Evolutionary conservation across 2,797 vertebrate species (phyloP).

Genomic region (Pagetopsis macropterus): DNA sequence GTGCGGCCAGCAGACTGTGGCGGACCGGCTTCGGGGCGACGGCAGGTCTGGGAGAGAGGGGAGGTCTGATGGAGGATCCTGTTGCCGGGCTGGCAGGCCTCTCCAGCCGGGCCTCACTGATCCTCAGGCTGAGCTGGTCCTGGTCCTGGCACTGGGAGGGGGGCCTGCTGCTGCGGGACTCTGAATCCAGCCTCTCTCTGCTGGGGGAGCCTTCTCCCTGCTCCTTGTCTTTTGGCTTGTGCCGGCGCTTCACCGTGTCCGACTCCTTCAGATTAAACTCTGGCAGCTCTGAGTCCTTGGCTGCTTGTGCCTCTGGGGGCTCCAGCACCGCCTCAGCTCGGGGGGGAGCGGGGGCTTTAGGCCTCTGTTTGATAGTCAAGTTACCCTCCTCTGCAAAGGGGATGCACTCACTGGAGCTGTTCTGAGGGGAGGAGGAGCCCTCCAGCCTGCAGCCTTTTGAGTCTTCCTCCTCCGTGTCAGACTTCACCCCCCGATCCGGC

Average conservation of each 20-base stretch:
- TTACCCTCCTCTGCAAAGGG: constrained; percentile 97
- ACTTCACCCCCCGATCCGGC: constrained; percentile 68
- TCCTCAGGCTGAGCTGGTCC: constrained; percentile 50
- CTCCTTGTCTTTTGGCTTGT: constrained; percentile 90
- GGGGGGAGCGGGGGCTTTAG: constrained; percentile 84
- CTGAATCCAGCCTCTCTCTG: constrained; percentile 56
- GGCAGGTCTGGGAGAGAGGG: constrained; percentile 76
- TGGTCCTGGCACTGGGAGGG: constrained; percentile 50
- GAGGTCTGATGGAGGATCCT: constrained; percentile 64
- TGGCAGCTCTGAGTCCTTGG: constrained; percentile 67
- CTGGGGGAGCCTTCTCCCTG: constrained; percentile 66
- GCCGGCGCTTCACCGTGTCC: constrained; percentile 94
- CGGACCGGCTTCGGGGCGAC: constrained; percentile 75
- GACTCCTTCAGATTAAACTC: constrained; percentile 96
- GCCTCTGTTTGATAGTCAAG: constrained; percentile 96
- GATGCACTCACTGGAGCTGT: constrained; percentile 95
- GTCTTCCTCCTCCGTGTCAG: constrained; percentile 87
- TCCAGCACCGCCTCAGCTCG: constrained; percentile 66
- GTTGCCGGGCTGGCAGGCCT: constrained; percentile 72
- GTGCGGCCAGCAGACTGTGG: constrained; percentile 69
- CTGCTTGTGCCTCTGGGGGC: constrained; percentile 50
- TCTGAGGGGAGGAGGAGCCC: constrained; percentile 85
- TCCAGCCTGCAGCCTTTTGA: constrained; percentile 38
- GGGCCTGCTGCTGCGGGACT: constrained; percentile 29
- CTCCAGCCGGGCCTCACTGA: constrained; percentile 71